phyloP scores from a whole-genome alignment of 2,113 vertebrate genomes.

The Phaetusa simplex region DNA sequence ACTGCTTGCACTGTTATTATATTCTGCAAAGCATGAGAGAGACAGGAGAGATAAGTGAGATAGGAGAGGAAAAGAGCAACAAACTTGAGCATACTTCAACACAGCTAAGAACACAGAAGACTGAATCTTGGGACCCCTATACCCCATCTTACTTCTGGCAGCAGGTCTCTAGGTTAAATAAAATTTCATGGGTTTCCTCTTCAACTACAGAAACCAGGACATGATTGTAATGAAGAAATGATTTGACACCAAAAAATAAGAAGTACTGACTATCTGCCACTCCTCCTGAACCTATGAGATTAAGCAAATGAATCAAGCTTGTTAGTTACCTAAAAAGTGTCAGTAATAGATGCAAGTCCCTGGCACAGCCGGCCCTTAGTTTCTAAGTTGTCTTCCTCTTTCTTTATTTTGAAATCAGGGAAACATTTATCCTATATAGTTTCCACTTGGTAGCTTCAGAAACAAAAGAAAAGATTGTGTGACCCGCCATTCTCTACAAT shows the following conservation, averaged over 20 bases:
- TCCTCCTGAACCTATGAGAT: not conserved
- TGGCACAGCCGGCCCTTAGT: not conserved
- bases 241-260: not conserved
- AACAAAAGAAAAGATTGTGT: slow-evolving; percentile 42
- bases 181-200: not conserved
- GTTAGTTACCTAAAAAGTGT: not conserved
- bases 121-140: rapidly evolving
- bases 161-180: not conserved
- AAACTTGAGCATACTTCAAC: not conserved
- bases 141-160: not conserved
- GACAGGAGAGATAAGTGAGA: not conserved
- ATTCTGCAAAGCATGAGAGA: not conserved
- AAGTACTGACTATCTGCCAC: not conserved
- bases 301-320: not conserved
- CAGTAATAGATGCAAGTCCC: not conserved
- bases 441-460: slow-evolving; percentile 28
- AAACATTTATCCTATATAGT: not conserved
- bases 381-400: not conserved
- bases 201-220: not conserved
- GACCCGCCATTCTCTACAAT: slow-evolving; percentile 28
- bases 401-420: slow-evolving; percentile 15
- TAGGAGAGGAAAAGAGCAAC: not conserved
- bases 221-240: not conserved
- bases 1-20: not conserved
- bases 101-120: not conserved